Evolutionary conservation across 2,113 vertebrate genomes (phyloP).

Genomic region (Gnathochromis pfefferi): DNA sequence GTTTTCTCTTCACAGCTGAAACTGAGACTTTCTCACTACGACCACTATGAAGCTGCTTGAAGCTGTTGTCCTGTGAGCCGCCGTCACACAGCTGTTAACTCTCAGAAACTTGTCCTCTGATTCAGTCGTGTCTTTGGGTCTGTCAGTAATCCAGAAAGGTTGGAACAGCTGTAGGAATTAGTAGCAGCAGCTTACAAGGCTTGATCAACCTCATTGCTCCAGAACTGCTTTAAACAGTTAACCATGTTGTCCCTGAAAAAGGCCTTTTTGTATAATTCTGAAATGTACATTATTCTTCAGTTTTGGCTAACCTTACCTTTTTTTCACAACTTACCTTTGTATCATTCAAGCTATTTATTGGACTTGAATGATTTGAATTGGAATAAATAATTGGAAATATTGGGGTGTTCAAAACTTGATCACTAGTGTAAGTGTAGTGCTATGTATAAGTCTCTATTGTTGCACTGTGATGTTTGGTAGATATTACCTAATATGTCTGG

Average conservation of each 20-base stretch:
- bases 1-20: too few relatives aligned
- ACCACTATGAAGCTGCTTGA: not conserved
- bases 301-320: not conserved
- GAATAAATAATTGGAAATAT: not conserved
- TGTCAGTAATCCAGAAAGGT: not conserved
- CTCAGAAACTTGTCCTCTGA: not conserved
- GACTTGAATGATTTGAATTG: not conserved
- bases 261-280: not conserved
- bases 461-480: not conserved
- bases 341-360: not conserved
- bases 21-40: not conserved
- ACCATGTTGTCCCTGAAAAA: not conserved
- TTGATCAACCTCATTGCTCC: not conserved
- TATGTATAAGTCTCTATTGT: accelerated
- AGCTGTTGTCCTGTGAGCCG: accelerated
- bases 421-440: not conserved
- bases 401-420: not conserved
- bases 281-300: accelerated
- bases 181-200: not conserved
- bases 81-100: accelerated
- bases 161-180: not conserved
- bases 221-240: accelerated
- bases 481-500: not conserved
- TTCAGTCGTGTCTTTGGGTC: not conserved
- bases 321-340: not conserved